Percentiles rank a stretch among this genome's conserved stretches.
Conservation (phyloP, 2,888 invertebrate species). For the Rhorus exstirpatorius region DNA sequence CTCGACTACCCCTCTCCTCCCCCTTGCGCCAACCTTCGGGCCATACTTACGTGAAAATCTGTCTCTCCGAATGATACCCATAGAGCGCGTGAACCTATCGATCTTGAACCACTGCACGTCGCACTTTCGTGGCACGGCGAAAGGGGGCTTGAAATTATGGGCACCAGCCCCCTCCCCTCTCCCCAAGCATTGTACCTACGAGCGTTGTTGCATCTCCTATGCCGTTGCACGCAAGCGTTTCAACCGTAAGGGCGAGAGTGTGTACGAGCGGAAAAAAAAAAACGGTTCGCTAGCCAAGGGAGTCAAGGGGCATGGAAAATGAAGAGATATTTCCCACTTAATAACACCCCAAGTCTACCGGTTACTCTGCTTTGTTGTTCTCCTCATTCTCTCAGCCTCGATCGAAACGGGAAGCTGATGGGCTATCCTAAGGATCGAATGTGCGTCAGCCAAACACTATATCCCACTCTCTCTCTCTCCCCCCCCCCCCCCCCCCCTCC, state of each 20-base stretch:
- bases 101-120: constrained; percentile 54
- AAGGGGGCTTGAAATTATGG: constrained; percentile 52
- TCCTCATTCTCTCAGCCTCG: constrained; percentile 82
- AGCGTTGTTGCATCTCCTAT: constrained; percentile 33
- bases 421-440: constrained; percentile 86
- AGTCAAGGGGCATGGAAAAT: constrained; percentile 72
- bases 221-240: constrained; percentile 6
- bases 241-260: constrained; percentile 1
- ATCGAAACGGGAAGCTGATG: constrained; percentile 73
- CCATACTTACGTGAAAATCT: constrained; percentile 30
- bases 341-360: constrained; percentile 59
- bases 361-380: constrained; percentile 83
- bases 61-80: constrained; percentile 41
- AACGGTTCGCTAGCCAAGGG: constrained; percentile 20
- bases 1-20: too few species aligned
- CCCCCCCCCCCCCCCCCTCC: not conserved
- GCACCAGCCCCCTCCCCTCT: constrained; percentile 50
- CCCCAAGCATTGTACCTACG: constrained; percentile 34
- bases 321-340: constrained; percentile 75
- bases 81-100: constrained; percentile 48
- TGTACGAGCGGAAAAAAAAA: constrained; percentile 7
- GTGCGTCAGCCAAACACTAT: constrained; percentile 73
- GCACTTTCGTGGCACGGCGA: constrained; percentile 27
- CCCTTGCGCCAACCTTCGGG: not conserved
- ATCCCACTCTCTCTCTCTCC: constrained; percentile 46